Evolutionary conservation across 2,888 invertebrate genomes (phyloP), one percentile per base, ranked within the genome.

Genomic region (Macrosiphum euphorbiae): DNA sequence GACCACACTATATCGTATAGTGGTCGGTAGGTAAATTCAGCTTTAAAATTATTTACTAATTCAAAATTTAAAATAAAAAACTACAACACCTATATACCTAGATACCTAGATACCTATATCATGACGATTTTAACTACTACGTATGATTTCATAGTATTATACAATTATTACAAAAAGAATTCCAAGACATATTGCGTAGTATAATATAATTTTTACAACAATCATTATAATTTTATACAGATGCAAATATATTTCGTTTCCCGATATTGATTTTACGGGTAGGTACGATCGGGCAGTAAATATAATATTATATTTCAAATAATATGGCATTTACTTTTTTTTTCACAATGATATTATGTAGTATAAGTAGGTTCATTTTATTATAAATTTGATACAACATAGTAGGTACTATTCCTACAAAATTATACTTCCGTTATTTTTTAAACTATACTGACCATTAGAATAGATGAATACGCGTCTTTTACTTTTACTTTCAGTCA

Each of bases 401-500:
- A 78, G 35, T 35, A 35, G 4, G 16, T 78, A 78, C 20, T 35
- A 20, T 78, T 78, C 20, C 13, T 11, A 3, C 58, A 86, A 86
- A 86, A 86, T 61, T 52, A 52, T 44, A n/a, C 55, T 41, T 91
- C 41, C 52, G 55, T 26, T 50, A 26, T 87, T 50, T 86, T 26
- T n/a, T n/a, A 50, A 10, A 50, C 50, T 4, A 44, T 44, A 90
- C 44, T 28, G 55, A 28, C n/a, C 35, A n/a, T 86, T 91, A 67
- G 20, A 55, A 90, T 90, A 67, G n/a, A 61, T 8, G n/a, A n/a
- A 47, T 44, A 47, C 28, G 24, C 47, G 41, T 55, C 35, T 86
- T 41, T 94, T 90, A 61, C 85, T 94, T 90, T 94, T 94, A 93
- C 93, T 89, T 84, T 92, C 55, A 16, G 85, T 84, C 28, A 67